Base-by-base conservation (phyloP, 1,140 invertebrate genomes). In the Adelges cooleyi region DNA sequence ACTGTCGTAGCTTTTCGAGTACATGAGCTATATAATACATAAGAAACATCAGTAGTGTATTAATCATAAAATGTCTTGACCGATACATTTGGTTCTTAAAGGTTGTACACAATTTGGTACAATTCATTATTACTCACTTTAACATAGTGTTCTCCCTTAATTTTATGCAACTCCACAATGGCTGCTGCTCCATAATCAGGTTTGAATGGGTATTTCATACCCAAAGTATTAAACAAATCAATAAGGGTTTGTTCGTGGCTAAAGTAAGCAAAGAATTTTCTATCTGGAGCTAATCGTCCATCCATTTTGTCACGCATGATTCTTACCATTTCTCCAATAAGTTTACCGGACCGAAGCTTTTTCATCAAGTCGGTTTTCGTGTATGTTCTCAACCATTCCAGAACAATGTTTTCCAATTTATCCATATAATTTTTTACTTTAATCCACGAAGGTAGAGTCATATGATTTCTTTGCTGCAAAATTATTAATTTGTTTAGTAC, bases 311-410 rank as follows among this genome's bases (percentile, higher is more conserved):
- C 56, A 20, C 56, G 42, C 42, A 62, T 48, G 1, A 15, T 2
- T 48, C 10, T 62, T 20, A 62, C 56, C n/a, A 62, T 62, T 33
- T 62, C 56, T 33, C 56, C 56, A 29, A 62, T 62, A n/a, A 62
- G 27, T 46, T 48, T 62, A 33, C 56, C 56, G 20, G 56, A 62
- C 13, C 56, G 27, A 13, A 62, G 10, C 46, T 62, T 62, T 48
- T 62, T 62, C 56, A 62, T 62, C 15, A 33, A 48, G 29, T 62
- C 56, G 0, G 56, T 62, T 48, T 62, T 62, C 1, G 56, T 46
- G 46, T 62, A 46, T 15, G 56, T 62, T 20, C 29, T 18, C 4
- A 29, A 62, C 56, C 56, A 62, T 62, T 62, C 56, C 23, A 62
- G 46, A n/a, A 62, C 56, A 46, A 62, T 62, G 10, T 62, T 15